Evolutionary conservation across 2,797 vertebrate species (phyloP).

Genomic region (Paramormyrops hopkinsi): DNA sequence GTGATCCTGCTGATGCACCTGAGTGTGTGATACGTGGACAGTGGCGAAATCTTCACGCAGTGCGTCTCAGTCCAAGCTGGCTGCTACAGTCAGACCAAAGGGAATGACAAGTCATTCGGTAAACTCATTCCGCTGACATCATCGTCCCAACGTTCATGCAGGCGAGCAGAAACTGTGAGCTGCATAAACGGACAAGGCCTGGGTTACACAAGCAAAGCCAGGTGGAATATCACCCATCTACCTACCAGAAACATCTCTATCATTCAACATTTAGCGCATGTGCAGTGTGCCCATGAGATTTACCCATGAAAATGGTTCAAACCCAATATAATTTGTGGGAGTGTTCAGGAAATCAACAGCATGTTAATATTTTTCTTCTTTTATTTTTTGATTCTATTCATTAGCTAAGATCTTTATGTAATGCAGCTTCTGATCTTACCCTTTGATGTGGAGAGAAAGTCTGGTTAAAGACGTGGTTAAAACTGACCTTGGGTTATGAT

Average conservation of each 20-base stretch:
- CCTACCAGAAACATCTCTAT: neutral
- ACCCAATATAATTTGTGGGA: neutral
- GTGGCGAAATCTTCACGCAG: constrained; percentile 27
- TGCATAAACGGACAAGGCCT: constrained; percentile 25
- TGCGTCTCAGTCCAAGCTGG: constrained; percentile 22
- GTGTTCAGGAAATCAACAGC: neutral
- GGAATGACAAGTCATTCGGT: constrained; percentile 25
- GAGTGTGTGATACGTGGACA: neutral
- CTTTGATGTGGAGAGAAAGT: neutral
- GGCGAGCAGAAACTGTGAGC: constrained; percentile 16
- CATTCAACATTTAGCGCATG: no score
- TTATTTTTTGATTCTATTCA: neutral
- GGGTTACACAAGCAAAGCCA: constrained; percentile 23
- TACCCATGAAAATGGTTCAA: constrained; percentile 10
- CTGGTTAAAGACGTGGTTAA: neutral
- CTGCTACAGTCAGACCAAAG: constrained; percentile 19
- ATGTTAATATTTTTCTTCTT: neutral
- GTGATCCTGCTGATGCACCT: neutral
- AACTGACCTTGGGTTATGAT: neutral
- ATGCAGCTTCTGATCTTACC: neutral
- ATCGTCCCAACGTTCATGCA: constrained; percentile 26
- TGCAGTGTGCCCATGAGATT: neutral
- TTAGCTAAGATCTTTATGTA: neutral
- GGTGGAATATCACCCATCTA: neutral
- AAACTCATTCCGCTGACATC: constrained; percentile 24